phyloP scores from a whole-genome alignment of 2,797 vertebrate genomes.

The Crotalus adamanteus region DNA sequence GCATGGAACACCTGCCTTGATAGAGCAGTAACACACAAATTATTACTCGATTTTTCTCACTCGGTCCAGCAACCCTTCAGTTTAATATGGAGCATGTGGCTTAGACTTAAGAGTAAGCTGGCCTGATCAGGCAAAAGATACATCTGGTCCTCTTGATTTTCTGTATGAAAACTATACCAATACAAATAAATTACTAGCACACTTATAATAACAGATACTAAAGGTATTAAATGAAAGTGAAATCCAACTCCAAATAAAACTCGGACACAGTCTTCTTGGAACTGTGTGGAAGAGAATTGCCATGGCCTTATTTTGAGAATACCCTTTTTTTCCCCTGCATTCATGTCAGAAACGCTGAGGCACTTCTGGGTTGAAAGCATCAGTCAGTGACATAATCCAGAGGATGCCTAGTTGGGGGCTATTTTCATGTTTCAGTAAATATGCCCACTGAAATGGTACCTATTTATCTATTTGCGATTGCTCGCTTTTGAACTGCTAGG shows the following conservation, averaged over 20 bases:
- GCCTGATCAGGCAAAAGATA: not conserved
- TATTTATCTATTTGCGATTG: too few relatives aligned
- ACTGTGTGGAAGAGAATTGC: not conserved
- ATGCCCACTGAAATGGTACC: too few relatives aligned
- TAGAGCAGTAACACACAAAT: not conserved
- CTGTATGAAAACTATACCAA: not conserved
- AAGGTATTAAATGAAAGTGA: not conserved
- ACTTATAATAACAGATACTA: not conserved
- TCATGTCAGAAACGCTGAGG: not conserved
- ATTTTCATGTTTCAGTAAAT: too few relatives aligned
- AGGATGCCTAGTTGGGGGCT: not conserved
- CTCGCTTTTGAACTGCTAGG: too few relatives aligned
- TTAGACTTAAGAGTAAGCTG: not conserved
- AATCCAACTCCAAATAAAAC: not conserved
- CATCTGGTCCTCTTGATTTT: not conserved
- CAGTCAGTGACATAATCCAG: not conserved
- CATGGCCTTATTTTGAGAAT: not conserved
- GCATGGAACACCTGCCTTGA: not conserved
- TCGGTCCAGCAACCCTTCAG: not conserved
- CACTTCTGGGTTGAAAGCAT: not conserved
- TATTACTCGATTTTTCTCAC: not conserved
- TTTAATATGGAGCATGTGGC: not conserved
- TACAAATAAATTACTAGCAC: not conserved
- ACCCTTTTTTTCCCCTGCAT: fast-evolving
- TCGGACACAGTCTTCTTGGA: not conserved